Conservation (phyloP, 2,113 vertebrate species). For the Xyliphius kryptos region DNA sequence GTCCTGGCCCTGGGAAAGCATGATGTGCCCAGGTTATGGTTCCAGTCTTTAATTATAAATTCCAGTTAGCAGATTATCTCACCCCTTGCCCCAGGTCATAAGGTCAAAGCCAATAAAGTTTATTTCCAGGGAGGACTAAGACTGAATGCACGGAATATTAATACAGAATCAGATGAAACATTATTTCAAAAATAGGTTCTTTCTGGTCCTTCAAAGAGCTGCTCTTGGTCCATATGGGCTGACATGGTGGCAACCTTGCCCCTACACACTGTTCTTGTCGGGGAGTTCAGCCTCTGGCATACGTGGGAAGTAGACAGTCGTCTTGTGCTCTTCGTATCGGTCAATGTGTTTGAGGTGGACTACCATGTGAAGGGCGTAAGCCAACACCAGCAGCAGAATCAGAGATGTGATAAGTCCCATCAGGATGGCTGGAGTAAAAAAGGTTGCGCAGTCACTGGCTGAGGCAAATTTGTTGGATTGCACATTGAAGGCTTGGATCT, state of each 20-base stretch:
- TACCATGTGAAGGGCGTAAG: too few species aligned
- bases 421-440: slow-evolving; percentile 83
- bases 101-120: slow-evolving; percentile 9
- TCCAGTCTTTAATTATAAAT: slow-evolving; percentile 38
- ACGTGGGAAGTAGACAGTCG: slow-evolving; percentile 72
- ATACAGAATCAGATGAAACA: slow-evolving; percentile 51
- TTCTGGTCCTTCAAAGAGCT: slow-evolving; percentile 14
- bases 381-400: slow-evolving; percentile 83
- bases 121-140: slow-evolving; percentile 50
- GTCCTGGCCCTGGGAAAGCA: slow-evolving; percentile 35
- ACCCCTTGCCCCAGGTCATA: slow-evolving; percentile 14
- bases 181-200: slow-evolving; percentile 9
- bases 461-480: slow-evolving; percentile 79
- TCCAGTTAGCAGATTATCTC: slow-evolving; percentile 23
- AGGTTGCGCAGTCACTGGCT: slow-evolving; percentile 79
- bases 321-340: too few species aligned
- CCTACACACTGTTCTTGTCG: slow-evolving; percentile 69
- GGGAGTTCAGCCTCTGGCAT: slow-evolving; percentile 68
- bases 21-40: slow-evolving; percentile 19
- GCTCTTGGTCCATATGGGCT: slow-evolving; percentile 1
- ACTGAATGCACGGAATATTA: slow-evolving; percentile 46
- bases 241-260: slow-evolving; percentile 5
- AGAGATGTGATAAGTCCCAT: slow-evolving; percentile 85
- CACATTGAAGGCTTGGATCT: slow-evolving; percentile 93
- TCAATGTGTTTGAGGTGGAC: too few species aligned